Base-by-base conservation (phyloP, 2,797 vertebrate species). In the Acipenser oxyrinchus region DNA sequence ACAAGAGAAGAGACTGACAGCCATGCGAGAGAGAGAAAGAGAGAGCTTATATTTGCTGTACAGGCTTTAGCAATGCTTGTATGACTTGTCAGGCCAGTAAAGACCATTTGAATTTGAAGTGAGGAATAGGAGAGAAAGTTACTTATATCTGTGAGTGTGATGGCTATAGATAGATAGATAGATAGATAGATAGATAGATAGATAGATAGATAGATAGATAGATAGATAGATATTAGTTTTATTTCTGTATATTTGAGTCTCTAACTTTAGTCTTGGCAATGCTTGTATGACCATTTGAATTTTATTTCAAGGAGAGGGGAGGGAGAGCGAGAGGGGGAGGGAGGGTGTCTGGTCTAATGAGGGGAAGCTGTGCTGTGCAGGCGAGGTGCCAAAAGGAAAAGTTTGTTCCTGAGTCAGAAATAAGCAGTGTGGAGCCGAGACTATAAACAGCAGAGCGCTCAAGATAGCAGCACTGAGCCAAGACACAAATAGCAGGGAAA, bases 381-480 rank as follows among this genome's bases (percentile, higher is more conserved):
- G 68, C 67, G 70, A 65, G 67, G 65, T 63, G 6, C 15, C 48
- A 52, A 49, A 13, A 73, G 75, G 75, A 66, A 76, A 76, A 78
- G 76, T 77, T 74, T 69, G 74, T 73, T 70, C 76, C 76, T 77
- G 75, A 59, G 64, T 68, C 72, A 49, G 76, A 53, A 76, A 71
- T 76, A 71, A 68, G 73, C 72, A 64, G 67, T 66, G 51, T 55
- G 73, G 51, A 51, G 8, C 72, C 70, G 23, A 37, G 23, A 37
- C 23, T 37, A 37, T 37, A 37, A 70, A 62, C 71, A 73, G 68
- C 66, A 77, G 69, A 64, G 9, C 59, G 68, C 73, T 68, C 69
- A 1, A 63, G 60, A 69, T 62, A 66, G 64, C 62, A 66, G 52
- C 6, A 55, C 9, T 55, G 52, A 55, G 52, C 52, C 52, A 55